phyloP scores from a whole-genome alignment of 2,888 invertebrate genomes.

The Caenorhabditis angaria region DNA sequence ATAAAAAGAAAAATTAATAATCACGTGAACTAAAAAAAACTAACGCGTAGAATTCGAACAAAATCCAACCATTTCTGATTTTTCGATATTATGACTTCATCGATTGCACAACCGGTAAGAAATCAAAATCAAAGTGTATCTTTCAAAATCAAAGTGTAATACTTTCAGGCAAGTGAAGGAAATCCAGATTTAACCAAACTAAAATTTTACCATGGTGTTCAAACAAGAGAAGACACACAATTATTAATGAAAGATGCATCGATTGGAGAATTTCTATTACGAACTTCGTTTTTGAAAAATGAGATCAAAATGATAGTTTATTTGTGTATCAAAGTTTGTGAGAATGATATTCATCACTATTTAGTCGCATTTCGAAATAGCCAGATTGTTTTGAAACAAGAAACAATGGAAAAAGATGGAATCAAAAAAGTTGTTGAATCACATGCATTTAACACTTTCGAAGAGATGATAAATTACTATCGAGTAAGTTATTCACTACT shows the following conservation, averaged over 20 bases:
- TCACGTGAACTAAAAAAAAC: too few relatives aligned
- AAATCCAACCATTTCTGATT: too few relatives aligned
- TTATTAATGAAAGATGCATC: conserved; percentile 19
- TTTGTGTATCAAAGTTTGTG: conserved; percentile 16
- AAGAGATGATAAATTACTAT: conserved; percentile 24
- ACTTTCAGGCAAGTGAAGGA: conserved; percentile 2
- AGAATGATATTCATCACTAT: conserved; percentile 31
- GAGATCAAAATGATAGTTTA: conserved; percentile 20
- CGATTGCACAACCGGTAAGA: too few relatives aligned
- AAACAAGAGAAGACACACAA: conserved; percentile 29
- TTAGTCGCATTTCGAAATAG: conserved; percentile 6
- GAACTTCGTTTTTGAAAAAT: conserved; percentile 13
- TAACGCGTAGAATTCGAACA: too few relatives aligned
- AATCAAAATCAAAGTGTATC: too few relatives aligned
- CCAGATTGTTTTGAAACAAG: conserved; percentile 18
- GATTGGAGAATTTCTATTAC: conserved; percentile 22
- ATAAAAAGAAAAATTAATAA: too few relatives aligned
- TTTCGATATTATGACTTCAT: too few relatives aligned
- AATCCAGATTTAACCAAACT: conserved; percentile 17
- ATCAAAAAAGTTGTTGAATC: conserved; percentile 9
- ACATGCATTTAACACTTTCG: conserved; percentile 12
- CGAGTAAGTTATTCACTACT: not conserved
- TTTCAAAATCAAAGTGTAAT: too few relatives aligned
- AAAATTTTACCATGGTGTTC: conserved; percentile 36
- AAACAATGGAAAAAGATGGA: conserved; percentile 8